These are phyloP conservation scores for Excalfactoria chinensis DNA, from an alignment of 2,113 vertebrate species.

Conservation along the genomic window DNA sequence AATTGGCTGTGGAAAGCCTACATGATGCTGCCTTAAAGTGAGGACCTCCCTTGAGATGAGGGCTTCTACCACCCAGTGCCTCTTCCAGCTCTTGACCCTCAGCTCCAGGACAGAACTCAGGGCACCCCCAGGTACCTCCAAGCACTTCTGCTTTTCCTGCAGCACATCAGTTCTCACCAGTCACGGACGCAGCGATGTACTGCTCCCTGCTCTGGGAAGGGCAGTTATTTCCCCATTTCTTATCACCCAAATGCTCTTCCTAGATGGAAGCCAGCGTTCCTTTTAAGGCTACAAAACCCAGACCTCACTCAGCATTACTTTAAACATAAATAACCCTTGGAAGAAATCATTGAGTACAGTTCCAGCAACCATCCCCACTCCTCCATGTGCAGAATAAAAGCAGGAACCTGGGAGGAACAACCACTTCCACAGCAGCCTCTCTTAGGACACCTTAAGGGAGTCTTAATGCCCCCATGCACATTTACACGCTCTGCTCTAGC, in stretches of 20 bases:
- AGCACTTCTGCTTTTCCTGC: too few species aligned
- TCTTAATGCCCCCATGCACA: background rate
- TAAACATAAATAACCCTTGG: background rate
- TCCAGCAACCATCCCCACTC: background rate
- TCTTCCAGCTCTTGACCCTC: too few species aligned
- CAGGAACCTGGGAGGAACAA: background rate
- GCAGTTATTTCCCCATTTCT: background rate
- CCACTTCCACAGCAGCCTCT: background rate
- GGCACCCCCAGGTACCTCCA: too few species aligned
- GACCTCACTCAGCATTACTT: background rate
- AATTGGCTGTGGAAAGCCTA: background rate
- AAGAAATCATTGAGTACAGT: background rate
- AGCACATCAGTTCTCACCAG: too few species aligned
- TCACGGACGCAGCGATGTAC: too few species aligned
- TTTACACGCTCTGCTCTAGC: background rate
- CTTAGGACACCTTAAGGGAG: background rate
- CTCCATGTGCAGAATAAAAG: too few species aligned
- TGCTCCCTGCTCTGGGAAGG: too few species aligned
- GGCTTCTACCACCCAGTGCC: background rate
- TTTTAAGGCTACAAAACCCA: background rate
- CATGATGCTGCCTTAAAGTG: background rate
- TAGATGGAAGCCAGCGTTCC: background rate
- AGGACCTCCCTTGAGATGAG: background rate
- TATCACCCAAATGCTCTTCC: background rate
- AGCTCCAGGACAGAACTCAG: too few species aligned